Percentiles rank a stretch among this genome's conserved stretches.
These are phyloP conservation scores for Oceanodroma tethys DNA, from an alignment of 2,113 vertebrate species.

Conservation along the genomic window DNA sequence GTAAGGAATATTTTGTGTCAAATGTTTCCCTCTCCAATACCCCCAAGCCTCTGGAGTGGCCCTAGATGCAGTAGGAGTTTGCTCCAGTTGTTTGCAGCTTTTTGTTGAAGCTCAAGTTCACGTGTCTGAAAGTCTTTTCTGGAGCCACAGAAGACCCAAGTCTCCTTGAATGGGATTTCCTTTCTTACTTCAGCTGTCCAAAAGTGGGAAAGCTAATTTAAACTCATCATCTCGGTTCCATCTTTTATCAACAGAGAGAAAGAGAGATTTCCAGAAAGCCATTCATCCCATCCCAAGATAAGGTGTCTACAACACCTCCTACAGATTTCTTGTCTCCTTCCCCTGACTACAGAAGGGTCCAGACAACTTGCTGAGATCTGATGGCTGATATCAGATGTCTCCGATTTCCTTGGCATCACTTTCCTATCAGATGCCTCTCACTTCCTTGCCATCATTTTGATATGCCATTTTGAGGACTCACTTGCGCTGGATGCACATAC, in stretches of 20 bases:
- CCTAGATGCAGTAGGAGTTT: background rate
- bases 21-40: background rate
- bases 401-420: background rate
- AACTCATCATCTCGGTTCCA: background rate
- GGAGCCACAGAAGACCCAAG: background rate
- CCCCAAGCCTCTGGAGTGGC: background rate
- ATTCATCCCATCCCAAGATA: background rate
- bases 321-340: constrained; percentile 16
- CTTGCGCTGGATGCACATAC: background rate
- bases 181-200: background rate
- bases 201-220: background rate
- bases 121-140: background rate
- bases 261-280: background rate
- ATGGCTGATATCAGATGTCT: constrained; percentile 46
- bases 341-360: background rate
- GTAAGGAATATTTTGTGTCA: background rate
- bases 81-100: background rate
- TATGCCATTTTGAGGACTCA: background rate
- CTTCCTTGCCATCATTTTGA: background rate
- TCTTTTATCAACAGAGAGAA: background rate
- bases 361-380: background rate
- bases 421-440: background rate
- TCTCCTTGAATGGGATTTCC: background rate
- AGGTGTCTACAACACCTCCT: constrained; percentile 34
- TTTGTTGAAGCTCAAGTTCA: background rate